Base-by-base conservation (phyloP, 2,113 vertebrate species). In the Nerophis ophidion region DNA sequence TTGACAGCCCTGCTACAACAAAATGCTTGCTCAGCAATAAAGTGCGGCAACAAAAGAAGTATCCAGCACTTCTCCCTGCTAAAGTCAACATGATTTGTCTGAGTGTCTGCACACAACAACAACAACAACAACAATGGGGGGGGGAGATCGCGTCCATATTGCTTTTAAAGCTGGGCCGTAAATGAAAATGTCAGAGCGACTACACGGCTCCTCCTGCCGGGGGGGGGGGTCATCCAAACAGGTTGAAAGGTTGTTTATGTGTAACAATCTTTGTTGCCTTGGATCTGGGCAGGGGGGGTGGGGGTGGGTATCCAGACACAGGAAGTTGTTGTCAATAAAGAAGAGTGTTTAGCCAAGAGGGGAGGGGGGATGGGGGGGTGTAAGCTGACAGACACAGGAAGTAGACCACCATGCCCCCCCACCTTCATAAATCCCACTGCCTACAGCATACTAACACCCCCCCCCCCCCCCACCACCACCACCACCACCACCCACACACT, bases 361-460 rank as follows among this genome's bases (percentile, higher is more conserved):
- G 67, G 4, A 13, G 63, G 26, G 35, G 74, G 76, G 70, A 78
- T 50, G 64, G 77, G 80, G 79, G 85, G 84, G 85, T 84, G 80
- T 79, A 82, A 89, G 86, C 74, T 71, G 76, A 85, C 82, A 87
- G 84, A 87, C 86, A 89, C 87, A 89, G 87, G 82, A 87, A 88
- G 87, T 72, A 86, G 77, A 90, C 88, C 85, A 87, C 79, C 78
- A 76, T 70, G 63, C 68, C 53, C 13, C 61, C 52, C 35, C 49
- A 16, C 17, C 33, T 11, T 36, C n/a, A 16, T 42, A 50, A 34
- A 55, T 60, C 65, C 68, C 75, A 76, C 61, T 52, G 58, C 74
- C 71, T 63, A 63, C 69, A 71, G 70, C 70, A 19, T 44, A 44
- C 11, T 3, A 26, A 26, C 26, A 11, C 40, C 11, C 40, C 40